Base-by-base conservation (phyloP, 1,140 invertebrate species). In the Stenopsyche tienmushanensis region DNA sequence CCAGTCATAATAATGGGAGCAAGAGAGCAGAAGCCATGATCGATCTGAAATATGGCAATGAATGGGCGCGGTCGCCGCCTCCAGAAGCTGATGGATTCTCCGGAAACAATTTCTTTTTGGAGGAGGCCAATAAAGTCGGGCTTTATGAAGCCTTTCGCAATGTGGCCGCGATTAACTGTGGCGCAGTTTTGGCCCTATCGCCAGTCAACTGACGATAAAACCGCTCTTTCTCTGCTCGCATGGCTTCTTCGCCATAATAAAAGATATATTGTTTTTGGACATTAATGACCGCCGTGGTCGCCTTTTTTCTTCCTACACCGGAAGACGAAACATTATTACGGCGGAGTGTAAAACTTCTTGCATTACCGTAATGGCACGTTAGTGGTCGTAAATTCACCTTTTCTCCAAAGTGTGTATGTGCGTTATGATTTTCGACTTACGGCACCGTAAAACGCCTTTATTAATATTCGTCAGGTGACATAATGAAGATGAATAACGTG, bases 201-300 rank as follows among this genome's bases (percentile, higher is more conserved):
- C 47, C 41, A 17, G 18, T 42, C n/a, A 42, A 42, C 18, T 42
- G 49, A 15, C 52, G 52, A 34, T 55, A 55, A 55, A 55, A 20
- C 52, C 50, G 20, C 25, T 10, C 15, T 49, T n/a, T 13, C 29
- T 13, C 29, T 34, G n/a, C n/a, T n/a, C n/a, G n/a, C n/a, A n/a
- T 20, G 47, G 47, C 47, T 49, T 23, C 52, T 24, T n/a, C 20
- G 20, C 45, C 42, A 60, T 60, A 60, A 60, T 60, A 60, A 60
- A 60, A 60, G 58, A 60, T 60, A 60, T 60, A 60, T 60, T 60
- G 58, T 60, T 60, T 60, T 60, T 39, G 24, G 58, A 60, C 58
- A 60, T 60, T 60, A 60, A 60, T 39, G 55, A 41, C 29, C 55
- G 17, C 53, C 26, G 47, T n/a, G 47, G 2, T 24, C 17, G 24